phyloP scores from a whole-genome alignment of 2,797 vertebrate species.

The Pagetopsis macropterus region DNA sequence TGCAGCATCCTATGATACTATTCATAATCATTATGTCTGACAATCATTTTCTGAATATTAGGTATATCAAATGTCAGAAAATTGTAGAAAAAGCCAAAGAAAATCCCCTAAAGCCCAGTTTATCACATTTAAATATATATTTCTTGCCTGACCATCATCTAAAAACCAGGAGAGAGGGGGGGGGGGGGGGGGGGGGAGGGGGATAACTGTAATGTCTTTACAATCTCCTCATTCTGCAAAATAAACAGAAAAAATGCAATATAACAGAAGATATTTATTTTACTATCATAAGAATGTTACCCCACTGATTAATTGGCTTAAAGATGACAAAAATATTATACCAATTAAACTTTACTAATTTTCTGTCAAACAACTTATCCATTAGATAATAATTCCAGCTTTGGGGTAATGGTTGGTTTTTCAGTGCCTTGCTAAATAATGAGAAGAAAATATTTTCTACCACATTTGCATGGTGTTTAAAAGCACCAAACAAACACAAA shows the following conservation, averaged over 20 bases:
- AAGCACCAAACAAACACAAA: not conserved
- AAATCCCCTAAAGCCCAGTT: not conserved
- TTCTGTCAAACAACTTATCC: too few species aligned
- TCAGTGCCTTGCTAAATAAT: not conserved
- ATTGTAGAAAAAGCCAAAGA: not conserved
- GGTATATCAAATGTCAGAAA: not conserved
- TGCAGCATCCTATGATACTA: not conserved
- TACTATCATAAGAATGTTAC: not conserved
- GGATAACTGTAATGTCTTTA: too few species aligned
- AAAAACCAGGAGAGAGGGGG: not conserved
- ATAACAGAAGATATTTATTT: not conserved
- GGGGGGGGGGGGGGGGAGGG: too few species aligned
- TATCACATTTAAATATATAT: not conserved
- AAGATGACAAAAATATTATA: too few species aligned
- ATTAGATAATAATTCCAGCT: not conserved
- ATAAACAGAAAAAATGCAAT: too few species aligned
- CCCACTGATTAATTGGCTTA: not conserved
- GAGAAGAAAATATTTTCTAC: not conserved
- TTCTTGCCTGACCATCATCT: not conserved
- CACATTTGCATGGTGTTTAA: not conserved
- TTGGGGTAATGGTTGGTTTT: not conserved
- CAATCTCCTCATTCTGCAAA: too few species aligned
- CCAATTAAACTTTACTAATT: too few species aligned
- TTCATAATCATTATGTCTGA: not conserved
- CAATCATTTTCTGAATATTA: not conserved